Percentiles rank a stretch among this genome's conserved stretches.
Evolutionary conservation across 2,888 invertebrate species (phyloP).

Genomic region (Leptinotarsa rubiginosa): DNA sequence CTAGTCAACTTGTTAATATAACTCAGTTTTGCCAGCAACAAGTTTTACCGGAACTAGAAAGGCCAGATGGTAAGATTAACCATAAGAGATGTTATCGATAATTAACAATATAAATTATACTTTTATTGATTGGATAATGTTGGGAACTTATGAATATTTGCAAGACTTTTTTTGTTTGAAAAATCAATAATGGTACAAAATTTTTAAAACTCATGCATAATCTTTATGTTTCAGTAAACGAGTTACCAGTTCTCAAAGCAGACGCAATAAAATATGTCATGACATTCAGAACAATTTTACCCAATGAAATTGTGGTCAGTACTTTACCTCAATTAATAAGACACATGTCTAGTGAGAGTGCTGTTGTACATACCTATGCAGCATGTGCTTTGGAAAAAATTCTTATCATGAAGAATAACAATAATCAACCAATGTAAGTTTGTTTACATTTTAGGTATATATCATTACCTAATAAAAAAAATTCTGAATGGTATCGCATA

Average conservation of each 20-base stretch:
- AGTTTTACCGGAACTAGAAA: slow-evolving; percentile 86
- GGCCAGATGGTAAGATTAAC: slow-evolving; percentile 72
- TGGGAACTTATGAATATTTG: neutral
- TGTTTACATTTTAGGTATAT: slow-evolving; percentile 19
- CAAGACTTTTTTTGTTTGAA: slow-evolving; percentile 15
- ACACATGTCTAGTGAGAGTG: slow-evolving; percentile 80
- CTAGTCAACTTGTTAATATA: slow-evolving; percentile 89
- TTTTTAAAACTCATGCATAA: too few species aligned
- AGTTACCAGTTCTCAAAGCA: slow-evolving; percentile 92
- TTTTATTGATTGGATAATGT: too few species aligned
- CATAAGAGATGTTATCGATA: neutral
- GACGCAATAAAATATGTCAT: slow-evolving; percentile 97
- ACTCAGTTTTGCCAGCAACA: slow-evolving; percentile 90
- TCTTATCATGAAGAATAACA: slow-evolving; percentile 77
- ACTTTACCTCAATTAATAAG: slow-evolving; percentile 83
- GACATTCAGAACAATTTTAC: slow-evolving; percentile 92
- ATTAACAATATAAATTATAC: too few species aligned
- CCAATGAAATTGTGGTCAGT: slow-evolving; percentile 79
- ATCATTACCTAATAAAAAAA: neutral
- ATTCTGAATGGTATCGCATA: too few species aligned
- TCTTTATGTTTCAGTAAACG: slow-evolving; percentile 76
- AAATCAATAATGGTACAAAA: neutral
- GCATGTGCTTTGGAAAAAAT: slow-evolving; percentile 93
- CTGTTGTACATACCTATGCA: slow-evolving; percentile 95
- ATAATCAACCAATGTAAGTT: slow-evolving; percentile 70